phyloP scores from a whole-genome alignment of 2,888 invertebrate species.

The Synergus laeviventris region DNA sequence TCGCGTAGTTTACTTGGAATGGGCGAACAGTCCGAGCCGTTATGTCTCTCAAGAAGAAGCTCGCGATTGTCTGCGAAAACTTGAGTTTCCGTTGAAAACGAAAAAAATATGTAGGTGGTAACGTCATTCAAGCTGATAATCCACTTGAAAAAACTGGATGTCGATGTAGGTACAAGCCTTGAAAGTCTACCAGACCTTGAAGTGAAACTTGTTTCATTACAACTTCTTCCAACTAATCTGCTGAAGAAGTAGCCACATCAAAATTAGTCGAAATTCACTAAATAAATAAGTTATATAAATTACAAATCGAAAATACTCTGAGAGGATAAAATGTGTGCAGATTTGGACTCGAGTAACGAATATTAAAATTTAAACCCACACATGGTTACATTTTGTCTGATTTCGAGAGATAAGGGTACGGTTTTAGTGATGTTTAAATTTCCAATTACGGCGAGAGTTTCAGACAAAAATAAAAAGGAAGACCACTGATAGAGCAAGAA shows the following conservation, averaged over 20 bases:
- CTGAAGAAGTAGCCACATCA: not conserved
- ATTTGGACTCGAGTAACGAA: no score
- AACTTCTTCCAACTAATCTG: not conserved
- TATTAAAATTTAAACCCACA: no score
- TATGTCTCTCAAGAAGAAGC: conserved; percentile 70
- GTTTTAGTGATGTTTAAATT: not conserved
- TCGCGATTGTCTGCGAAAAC: conserved; percentile 62
- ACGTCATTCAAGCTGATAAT: not conserved
- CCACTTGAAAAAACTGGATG: not conserved
- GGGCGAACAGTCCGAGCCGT: conserved; percentile 75
- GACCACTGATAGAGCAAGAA: not conserved
- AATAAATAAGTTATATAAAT: not conserved
- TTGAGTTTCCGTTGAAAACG: conserved; percentile 43
- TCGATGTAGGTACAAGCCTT: not conserved
- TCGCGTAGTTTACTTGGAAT: conserved; percentile 79
- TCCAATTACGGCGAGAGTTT: not conserved
- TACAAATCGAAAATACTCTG: not conserved
- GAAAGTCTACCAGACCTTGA: not conserved
- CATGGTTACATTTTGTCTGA: no score
- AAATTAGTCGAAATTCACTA: not conserved
- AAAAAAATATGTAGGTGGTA: not conserved
- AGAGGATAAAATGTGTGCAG: no score
- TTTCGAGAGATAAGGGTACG: not conserved
- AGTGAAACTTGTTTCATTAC: not conserved
- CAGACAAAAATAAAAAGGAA: not conserved